Conservation (phyloP, 1,140 invertebrate species). For the Drusus annulatus region DNA sequence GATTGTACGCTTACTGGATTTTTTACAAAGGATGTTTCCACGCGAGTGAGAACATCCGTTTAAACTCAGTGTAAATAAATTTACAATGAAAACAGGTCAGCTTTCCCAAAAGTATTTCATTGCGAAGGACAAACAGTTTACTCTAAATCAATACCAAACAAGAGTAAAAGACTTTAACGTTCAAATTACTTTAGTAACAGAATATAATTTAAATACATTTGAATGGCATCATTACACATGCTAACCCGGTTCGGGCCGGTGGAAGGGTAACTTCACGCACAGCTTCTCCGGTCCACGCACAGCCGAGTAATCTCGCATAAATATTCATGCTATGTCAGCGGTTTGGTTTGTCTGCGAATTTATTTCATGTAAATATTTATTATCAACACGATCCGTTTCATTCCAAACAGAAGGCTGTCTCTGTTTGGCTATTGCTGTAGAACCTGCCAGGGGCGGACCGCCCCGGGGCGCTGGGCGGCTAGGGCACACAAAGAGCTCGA, state of each 20-base stretch:
- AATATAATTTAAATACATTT: constrained; percentile 24
- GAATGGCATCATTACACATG: constrained; percentile 1
- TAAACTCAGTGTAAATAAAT: no score
- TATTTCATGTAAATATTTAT: constrained; percentile 39
- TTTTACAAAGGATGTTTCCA: no score
- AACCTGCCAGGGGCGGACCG: no score
- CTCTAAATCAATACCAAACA: not conserved
- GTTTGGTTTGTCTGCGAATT: constrained; percentile 8
- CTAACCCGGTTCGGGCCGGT: no score
- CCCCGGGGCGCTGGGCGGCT: no score
- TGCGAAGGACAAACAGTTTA: no score
- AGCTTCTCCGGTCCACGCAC: not conserved
- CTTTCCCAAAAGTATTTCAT: no score
- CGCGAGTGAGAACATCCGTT: no score
- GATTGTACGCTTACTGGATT: no score
- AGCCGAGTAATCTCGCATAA: constrained; percentile 19
- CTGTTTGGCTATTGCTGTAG: no score
- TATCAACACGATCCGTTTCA: constrained; percentile 28
- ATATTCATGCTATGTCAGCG: constrained; percentile 36
- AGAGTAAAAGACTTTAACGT: not conserved
- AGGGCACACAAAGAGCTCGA: no score
- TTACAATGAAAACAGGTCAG: no score
- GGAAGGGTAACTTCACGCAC: not conserved
- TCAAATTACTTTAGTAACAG: not conserved
- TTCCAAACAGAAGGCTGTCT: not conserved